These are phyloP conservation scores for Columba janthina DNA, from an alignment of 2,113 vertebrate genomes.

Conservation along the genomic window DNA sequence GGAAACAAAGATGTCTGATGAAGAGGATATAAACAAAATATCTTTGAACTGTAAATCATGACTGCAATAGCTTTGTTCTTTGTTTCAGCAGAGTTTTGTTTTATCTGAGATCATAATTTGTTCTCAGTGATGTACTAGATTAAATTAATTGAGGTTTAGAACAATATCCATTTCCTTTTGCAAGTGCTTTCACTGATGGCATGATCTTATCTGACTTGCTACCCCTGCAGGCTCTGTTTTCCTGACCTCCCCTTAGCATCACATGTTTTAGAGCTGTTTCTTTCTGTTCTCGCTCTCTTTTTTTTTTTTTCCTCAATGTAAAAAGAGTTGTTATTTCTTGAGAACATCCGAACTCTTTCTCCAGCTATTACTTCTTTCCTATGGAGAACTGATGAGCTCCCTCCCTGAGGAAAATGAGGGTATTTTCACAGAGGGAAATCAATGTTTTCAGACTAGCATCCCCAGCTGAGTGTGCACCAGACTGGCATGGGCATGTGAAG, in stretches of 20 bases:
- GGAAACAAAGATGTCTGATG: conserved; percentile 51
- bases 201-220: conserved; percentile 74
- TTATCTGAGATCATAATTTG: conserved; percentile 79
- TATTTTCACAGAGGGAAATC: background rate
- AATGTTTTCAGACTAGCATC: background rate
- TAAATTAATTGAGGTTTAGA: conserved; percentile 80
- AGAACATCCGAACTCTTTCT: conserved; percentile 25
- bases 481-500: background rate
- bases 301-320: background rate
- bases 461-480: background rate
- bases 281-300: background rate
- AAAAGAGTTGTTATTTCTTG: conserved; percentile 44
- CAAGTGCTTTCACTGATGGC: conserved; percentile 73
- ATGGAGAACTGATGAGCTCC: background rate
- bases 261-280: background rate
- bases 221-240: conserved; percentile 57
- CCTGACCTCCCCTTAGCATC: conserved; percentile 51
- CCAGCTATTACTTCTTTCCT: conserved; percentile 13
- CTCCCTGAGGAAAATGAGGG: background rate
- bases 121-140: conserved; percentile 74
- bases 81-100: conserved; percentile 63
- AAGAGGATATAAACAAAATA: conserved; percentile 67
- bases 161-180: conserved; percentile 76
- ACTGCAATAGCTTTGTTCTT: conserved; percentile 68
- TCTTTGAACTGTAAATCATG: conserved; percentile 72